phyloP scores from a whole-genome alignment of 2,113 vertebrate genomes.

The Ctenomys sociabilis region DNA sequence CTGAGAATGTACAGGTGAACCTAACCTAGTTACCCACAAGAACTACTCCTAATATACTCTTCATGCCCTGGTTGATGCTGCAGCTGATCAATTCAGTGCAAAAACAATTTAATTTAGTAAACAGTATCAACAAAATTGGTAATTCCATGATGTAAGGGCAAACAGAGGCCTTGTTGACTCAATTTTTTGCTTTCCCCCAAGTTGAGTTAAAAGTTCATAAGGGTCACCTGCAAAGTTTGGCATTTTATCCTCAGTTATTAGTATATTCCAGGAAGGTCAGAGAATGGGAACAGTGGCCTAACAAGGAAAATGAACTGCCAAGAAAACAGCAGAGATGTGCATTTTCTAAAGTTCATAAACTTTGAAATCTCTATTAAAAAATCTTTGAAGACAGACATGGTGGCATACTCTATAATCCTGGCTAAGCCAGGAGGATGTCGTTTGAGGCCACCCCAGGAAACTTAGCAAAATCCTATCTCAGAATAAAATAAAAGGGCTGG shows the following conservation, averaged over 20 bases:
- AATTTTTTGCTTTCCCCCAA: neutral
- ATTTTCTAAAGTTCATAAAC: neutral
- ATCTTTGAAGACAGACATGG: neutral
- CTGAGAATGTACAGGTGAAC: constrained; percentile 28
- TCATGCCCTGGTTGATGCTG: neutral
- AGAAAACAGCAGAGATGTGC: neutral
- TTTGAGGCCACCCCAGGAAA: neutral
- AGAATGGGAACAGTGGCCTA: neutral
- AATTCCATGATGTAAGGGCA: neutral
- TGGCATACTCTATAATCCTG: neutral
- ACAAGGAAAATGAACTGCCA: neutral
- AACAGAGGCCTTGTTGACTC: neutral
- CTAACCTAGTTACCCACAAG: constrained; percentile 44
- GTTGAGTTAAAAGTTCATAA: neutral
- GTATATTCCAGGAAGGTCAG: neutral
- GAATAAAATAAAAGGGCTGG: neutral
- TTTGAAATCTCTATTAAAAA: neutral
- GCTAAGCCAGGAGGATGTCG: neutral
- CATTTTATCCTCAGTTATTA: neutral
- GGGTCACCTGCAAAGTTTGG: neutral
- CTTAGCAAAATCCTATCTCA: neutral
- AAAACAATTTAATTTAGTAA: constrained; percentile 65
- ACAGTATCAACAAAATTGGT: constrained; percentile 37
- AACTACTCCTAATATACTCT: constrained; percentile 38
- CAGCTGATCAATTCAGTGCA: constrained; percentile 29